Base-by-base conservation (phyloP, 2,113 vertebrate genomes). In the Cheilinus undulatus region DNA sequence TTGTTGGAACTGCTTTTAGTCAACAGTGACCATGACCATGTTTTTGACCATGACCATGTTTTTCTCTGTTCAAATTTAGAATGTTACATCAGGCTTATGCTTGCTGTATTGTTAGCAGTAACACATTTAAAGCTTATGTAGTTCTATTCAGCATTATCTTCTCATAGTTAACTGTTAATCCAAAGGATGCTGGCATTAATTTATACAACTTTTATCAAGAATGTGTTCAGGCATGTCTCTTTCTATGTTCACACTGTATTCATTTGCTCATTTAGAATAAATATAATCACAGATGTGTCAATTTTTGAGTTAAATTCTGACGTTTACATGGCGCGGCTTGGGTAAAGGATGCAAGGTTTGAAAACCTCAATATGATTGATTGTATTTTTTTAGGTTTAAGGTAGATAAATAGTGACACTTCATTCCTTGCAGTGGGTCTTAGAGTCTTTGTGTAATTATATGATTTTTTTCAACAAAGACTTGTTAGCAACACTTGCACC, bases 251-350 rank as follows among this genome's bases (percentile, higher is more conserved):
- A 19, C 22, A 23, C 14, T 14, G 3, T 20, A 22, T 50, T 23
- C 15, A 65, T 23, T 38, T 38, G 43, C 43, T 60, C 36, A 24
- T 8, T 19, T 30, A 7, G 13, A 17, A 22, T 20, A 32, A n/a
- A 1, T 4, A 14, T 19, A 58, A 15, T 63, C 5, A 7, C 10
- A 3, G 4, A 23, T 23, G 13, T 48, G 63, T 23, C n/a, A 15
- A 57, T n/a, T 58, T 46, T 6, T 43, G 1, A 24, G 24, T 19
- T 30, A 15, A 1, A 11, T 45, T 48, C 53, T 26, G 5, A 52
- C 24, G 54, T 66, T 60, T 54, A 49, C 62, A 72, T n/a, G 14
- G 23, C 48, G 26, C 53, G 30, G 20, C 13, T n/a, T 15, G 11
- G 20, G n/a, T 42, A 7, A 38, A 38, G 4, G 28, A 46, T 36